Conservation (phyloP, 2,797 vertebrate species). For the Micropoecilia bifurca region DNA sequence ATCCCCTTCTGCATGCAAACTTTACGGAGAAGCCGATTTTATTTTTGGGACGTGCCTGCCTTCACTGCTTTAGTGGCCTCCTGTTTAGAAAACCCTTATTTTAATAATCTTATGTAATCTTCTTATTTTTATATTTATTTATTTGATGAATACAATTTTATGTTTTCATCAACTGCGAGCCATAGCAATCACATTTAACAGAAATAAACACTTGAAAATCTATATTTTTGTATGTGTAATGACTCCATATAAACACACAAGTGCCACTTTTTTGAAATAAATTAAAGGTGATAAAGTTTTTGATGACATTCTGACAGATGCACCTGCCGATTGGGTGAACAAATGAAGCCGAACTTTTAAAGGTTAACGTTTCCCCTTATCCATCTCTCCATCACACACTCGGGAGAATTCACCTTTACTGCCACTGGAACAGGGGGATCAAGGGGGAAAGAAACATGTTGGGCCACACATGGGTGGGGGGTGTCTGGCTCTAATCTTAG, state of each 20-base stretch:
- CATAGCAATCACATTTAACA: not conserved
- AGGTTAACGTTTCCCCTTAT: not conserved
- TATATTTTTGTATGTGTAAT: not conserved
- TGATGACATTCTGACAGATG: not conserved
- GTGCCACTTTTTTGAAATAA: not conserved
- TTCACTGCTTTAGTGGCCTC: not conserved
- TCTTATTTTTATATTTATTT: not conserved
- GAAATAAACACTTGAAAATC: not conserved
- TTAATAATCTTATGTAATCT: not conserved
- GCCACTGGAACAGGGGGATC: slow-evolving; percentile 5
- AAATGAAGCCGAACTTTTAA: not conserved
- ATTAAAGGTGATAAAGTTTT: not conserved
- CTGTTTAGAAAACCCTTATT: not conserved
- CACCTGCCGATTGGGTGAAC: not conserved
- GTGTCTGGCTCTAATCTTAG: slow-evolving; percentile 72
- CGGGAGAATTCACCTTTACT: not conserved
- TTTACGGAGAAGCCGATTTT: not conserved
- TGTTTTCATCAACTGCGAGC: not conserved
- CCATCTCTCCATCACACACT: not conserved
- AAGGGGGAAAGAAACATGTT: not conserved
- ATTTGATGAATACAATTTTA: not conserved
- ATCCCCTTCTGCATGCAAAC: not conserved
- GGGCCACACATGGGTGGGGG: slow-evolving; percentile 29
- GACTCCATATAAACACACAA: not conserved
- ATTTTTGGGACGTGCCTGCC: not conserved